phyloP scores from a whole-genome alignment of 1,140 invertebrate genomes.

The Pseudomyrmex gracilis region DNA sequence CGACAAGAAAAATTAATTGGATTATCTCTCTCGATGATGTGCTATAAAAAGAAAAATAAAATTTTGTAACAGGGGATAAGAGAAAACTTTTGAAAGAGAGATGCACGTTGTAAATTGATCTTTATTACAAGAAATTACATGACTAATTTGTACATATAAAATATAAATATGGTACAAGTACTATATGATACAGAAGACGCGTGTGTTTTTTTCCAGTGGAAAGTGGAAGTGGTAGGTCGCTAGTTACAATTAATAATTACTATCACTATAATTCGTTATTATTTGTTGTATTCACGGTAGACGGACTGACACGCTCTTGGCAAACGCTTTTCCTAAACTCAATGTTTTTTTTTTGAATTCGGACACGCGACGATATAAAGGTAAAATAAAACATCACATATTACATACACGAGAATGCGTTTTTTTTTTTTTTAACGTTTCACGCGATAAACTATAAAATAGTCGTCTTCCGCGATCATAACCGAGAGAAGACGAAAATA shows the following conservation, averaged over 20 bases:
- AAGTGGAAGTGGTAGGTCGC: constrained; percentile 67
- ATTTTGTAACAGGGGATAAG: neutral
- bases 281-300: constrained; percentile 73
- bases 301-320: constrained; percentile 75
- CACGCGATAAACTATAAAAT: constrained; percentile 13
- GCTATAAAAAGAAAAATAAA: neutral
- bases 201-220: constrained; percentile 69
- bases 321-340: constrained; percentile 59
- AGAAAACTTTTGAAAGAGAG: neutral
- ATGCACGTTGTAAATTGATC: constrained; percentile 83
- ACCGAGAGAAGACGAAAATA: constrained; percentile 1
- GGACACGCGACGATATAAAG: constrained; percentile 42
- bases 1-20: neutral
- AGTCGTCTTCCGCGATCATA: constrained; percentile 1
- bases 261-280: constrained; percentile 66
- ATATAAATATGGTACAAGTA: constrained; percentile 85
- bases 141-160: constrained; percentile 86
- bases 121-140: constrained; percentile 86
- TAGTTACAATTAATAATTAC: constrained; percentile 66
- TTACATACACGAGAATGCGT: constrained; percentile 12
- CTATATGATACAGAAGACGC: constrained; percentile 82
- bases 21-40: neutral
- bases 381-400: constrained; percentile 21
- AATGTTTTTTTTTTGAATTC: constrained; percentile 30
- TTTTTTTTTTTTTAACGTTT: too few relatives aligned